Base-by-base conservation (phyloP, 2,113 vertebrate genomes). In the Serinus canaria region DNA sequence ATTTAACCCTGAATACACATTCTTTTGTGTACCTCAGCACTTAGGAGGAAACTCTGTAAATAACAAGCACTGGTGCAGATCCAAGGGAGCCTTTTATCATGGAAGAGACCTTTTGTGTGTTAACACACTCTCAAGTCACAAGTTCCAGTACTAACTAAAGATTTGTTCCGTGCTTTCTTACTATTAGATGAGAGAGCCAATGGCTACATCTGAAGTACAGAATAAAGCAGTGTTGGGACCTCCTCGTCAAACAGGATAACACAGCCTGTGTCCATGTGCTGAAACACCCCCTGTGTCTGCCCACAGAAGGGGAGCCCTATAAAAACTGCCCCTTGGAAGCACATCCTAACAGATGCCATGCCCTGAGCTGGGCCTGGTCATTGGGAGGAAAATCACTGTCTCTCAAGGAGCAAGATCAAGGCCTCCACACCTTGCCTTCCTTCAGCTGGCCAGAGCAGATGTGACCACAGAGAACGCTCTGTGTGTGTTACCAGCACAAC, bases 261-360 rank as follows among this genome's bases (percentile, higher is more conserved):
- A 31, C 12, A 87, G 49, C 25, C 23, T 37, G 3, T 20, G 31
- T 15, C 59, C 58, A 55, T 3, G 0, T 47, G 37, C 50, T 50
- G 44, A 43, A 92, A 33, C 10, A 12, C 11, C 18, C 24, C 46
- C n/a, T 0, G 0, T 24, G 31, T 41, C 58, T 53, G 41, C n/a
- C 74, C 74, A 41, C 44, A 81, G 78, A 91, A 85, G 22, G 41
- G 11, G 13, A 76, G 30, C 41, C 28, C 25, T 22, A 35, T 22
- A 47, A 12, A 83, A 33, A 27, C 17, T 41, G 41, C n/a, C 15
- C 28, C 18, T 9, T 39, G 74, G 66, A 47, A 84, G 25, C 35
- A 35, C 5, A 1, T 68, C 22, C 66, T 47, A 75, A 55, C 9
- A 82, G n/a, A 79, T 69, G 41, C 7, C n/a, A 59, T 19, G 27